A percentile compares a stretch with the other conserved stretches of the same genome.
Evolutionary conservation across 2,888 invertebrate species (phyloP).

Genomic region (Leptinotarsa peninsularis): DNA sequence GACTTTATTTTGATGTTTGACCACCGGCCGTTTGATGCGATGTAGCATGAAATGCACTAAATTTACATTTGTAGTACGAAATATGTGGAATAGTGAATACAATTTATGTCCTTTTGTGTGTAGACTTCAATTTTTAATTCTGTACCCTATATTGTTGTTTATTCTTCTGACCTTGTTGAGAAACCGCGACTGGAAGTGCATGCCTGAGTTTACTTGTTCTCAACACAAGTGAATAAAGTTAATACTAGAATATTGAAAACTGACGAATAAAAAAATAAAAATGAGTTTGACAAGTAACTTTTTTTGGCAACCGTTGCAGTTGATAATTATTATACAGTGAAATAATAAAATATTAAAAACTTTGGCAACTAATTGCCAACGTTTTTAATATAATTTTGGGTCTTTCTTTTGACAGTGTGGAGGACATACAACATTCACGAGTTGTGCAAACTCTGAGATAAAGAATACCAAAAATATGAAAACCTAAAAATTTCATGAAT

Average conservation of each 20-base stretch:
- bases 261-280: too few relatives aligned
- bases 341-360: too few relatives aligned
- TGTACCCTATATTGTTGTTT: slow-evolving; percentile 16
- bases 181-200: not conserved
- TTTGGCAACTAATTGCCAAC: too few relatives aligned
- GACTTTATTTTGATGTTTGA: slow-evolving; percentile 58
- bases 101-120: slow-evolving; percentile 58
- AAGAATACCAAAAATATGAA: too few relatives aligned
- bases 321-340: too few relatives aligned
- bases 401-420: too few relatives aligned
- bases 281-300: too few relatives aligned
- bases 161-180: not conserved
- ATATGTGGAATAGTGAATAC: slow-evolving; percentile 49
- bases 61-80: slow-evolving; percentile 54
- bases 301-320: too few relatives aligned
- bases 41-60: slow-evolving; percentile 37
- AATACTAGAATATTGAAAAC: not conserved
- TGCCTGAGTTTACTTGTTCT: not conserved
- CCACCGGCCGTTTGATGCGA: slow-evolving; percentile 51
- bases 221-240: not conserved
- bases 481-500: too few relatives aligned
- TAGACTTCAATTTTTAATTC: slow-evolving; percentile 47
- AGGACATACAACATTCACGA: too few relatives aligned
- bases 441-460: too few relatives aligned
- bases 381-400: too few relatives aligned